phyloP scores from a whole-genome alignment of 2,113 vertebrate species.

The Boulengeromyrus knoepffleri region DNA sequence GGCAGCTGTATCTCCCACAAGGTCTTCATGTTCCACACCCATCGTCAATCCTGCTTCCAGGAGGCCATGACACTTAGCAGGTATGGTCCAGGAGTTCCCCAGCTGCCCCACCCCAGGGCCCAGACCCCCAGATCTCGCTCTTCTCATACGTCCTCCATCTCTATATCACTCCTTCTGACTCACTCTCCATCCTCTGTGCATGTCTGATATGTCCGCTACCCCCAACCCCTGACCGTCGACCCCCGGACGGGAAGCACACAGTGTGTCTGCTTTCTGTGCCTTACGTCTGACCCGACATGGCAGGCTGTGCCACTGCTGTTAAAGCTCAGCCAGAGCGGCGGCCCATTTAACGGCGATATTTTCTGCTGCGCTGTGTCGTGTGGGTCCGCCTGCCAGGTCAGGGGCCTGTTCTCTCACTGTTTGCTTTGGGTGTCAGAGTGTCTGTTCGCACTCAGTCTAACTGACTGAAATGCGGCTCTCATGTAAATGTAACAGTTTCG shows the following conservation, averaged over 20 bases:
- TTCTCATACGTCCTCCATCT: background rate
- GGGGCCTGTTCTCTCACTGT: background rate
- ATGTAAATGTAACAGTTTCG: background rate
- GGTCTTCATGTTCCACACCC: background rate
- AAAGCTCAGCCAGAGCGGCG: too few species aligned
- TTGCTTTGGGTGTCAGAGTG: constrained; percentile 5
- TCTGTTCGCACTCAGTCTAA: background rate
- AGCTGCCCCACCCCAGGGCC: background rate
- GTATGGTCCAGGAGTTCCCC: background rate
- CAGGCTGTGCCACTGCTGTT: background rate
- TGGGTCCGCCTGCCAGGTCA: background rate
- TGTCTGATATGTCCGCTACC: constrained; percentile 61
- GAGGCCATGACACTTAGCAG: background rate
- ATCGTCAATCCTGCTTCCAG: background rate
- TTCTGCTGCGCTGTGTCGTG: background rate
- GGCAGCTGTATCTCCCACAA: background rate
- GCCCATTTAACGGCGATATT: background rate
- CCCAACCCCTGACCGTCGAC: background rate
- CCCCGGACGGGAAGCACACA: background rate
- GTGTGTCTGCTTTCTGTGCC: background rate
- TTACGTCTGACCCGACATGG: background rate
- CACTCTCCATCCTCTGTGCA: constrained; percentile 51
- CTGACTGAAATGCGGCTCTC: background rate
- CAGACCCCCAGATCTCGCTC: constrained; percentile 54
- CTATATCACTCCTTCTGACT: background rate